phyloP scores from a whole-genome alignment of 2,113 vertebrate species.

The Chaenocephalus aceratus region DNA sequence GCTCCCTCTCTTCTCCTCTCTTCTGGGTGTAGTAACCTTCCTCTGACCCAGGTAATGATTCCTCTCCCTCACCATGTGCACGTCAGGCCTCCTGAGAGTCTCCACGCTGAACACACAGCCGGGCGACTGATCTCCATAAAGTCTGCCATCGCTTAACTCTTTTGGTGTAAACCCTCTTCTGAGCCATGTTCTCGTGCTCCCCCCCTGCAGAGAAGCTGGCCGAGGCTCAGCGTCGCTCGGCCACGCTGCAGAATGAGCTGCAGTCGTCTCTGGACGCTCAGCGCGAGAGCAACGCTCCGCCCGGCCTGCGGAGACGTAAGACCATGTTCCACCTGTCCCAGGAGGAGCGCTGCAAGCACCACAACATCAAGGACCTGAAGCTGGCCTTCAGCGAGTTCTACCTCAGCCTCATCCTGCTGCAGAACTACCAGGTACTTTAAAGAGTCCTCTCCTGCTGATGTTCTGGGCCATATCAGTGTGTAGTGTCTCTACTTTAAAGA shows the following conservation, averaged over 20 bases:
- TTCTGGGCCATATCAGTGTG: too few relatives aligned
- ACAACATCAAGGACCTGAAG: conserved; percentile 98
- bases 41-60: conserved; percentile 71
- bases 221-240: conserved; percentile 94
- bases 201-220: conserved; percentile 91
- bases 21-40: conserved; percentile 59
- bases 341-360: conserved; percentile 95
- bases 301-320: conserved; percentile 89
- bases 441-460: too few relatives aligned
- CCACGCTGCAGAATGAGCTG: conserved; percentile 95
- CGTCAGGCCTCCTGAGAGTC: conserved; percentile 59
- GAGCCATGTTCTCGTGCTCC: neutral
- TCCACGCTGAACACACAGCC: conserved; percentile 42
- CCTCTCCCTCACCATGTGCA: conserved; percentile 33
- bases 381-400: conserved; percentile 99
- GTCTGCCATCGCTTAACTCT: too few relatives aligned
- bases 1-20: neutral
- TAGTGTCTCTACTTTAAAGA: too few relatives aligned
- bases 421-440: too few relatives aligned
- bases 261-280: conserved; percentile 96
- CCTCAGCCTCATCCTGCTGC: conserved; percentile 99
- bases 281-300: conserved; percentile 88
- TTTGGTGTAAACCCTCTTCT: neutral
- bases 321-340: conserved; percentile 95
- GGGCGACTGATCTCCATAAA: too few relatives aligned